A percentile compares a stretch with the other conserved stretches of the same genome.
phyloP scores from a whole-genome alignment of 2,113 vertebrate species.

The Cathartes aura region DNA sequence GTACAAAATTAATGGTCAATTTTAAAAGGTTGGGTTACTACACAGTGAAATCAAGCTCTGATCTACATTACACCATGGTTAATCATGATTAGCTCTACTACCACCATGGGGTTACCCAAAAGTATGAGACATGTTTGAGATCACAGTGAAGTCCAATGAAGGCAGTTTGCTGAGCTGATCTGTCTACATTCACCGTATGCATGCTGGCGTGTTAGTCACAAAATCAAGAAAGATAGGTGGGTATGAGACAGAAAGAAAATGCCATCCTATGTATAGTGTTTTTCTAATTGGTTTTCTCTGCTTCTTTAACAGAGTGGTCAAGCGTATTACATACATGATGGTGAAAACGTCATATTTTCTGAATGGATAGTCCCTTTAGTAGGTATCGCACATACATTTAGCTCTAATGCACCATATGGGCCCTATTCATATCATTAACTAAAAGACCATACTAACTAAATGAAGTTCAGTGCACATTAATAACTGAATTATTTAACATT shows the following conservation, averaged over 20 bases:
- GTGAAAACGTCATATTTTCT: conserved; percentile 88
- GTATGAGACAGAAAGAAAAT: not conserved
- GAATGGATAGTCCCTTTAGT: conserved; percentile 92
- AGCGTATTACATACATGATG: conserved; percentile 92
- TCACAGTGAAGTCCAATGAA: not conserved
- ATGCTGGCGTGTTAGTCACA: not conserved
- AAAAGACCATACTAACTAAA: not conserved
- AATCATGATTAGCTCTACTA: not conserved
- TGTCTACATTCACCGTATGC: not conserved
- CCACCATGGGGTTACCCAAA: not conserved
- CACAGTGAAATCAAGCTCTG: not conserved
- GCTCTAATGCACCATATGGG: rapidly evolving
- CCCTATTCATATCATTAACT: not conserved
- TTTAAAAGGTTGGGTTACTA: not conserved
- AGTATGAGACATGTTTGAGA: not conserved
- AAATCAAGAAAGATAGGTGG: not conserved
- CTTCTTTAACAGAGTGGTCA: conserved; percentile 86
- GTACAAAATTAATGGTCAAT: not conserved
- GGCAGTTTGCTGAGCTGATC: not conserved
- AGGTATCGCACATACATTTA: conserved; percentile 30
- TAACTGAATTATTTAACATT: not conserved
- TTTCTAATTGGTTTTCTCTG: conserved; percentile 27
- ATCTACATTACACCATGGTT: no score
- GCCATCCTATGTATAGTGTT: not conserved
- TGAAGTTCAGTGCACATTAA: not conserved